Conservation (phyloP, 1,140 invertebrate genomes). For the Eubasilissa regina region DNA sequence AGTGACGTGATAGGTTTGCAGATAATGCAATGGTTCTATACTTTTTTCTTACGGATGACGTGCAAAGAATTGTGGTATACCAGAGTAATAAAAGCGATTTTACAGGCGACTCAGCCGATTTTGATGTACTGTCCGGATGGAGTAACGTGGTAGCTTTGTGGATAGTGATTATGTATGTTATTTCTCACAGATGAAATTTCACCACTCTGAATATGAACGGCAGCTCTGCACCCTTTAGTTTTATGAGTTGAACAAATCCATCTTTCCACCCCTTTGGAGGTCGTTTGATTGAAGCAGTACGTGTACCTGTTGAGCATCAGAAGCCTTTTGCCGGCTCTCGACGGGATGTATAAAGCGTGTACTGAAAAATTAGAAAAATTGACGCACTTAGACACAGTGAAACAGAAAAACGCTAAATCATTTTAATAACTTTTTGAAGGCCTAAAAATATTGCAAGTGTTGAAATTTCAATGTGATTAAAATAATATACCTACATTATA, state of each 20-base stretch:
- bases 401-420: no score
- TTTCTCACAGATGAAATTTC: background rate
- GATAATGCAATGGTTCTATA: no score
- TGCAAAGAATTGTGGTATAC: no score
- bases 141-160: background rate
- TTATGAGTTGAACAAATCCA: slow-evolving; percentile 15
- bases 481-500: no score
- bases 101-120: background rate
- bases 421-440: no score
- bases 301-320: slow-evolving; percentile 4
- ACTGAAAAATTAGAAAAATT: no score
- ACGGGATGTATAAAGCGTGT: background rate
- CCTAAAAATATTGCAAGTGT: no score
- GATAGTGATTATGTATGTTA: background rate
- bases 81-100: no score
- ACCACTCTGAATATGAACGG: background rate
- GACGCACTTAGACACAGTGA: no score
- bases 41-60: no score
- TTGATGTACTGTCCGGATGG: background rate
- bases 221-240: slow-evolving; percentile 5
- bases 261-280: background rate
- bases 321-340: background rate
- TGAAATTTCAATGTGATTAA: no score
- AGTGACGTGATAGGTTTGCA: no score
- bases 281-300: background rate